phyloP scores from a whole-genome alignment of 2,888 invertebrate genomes.

The Drosophila greeni region DNA sequence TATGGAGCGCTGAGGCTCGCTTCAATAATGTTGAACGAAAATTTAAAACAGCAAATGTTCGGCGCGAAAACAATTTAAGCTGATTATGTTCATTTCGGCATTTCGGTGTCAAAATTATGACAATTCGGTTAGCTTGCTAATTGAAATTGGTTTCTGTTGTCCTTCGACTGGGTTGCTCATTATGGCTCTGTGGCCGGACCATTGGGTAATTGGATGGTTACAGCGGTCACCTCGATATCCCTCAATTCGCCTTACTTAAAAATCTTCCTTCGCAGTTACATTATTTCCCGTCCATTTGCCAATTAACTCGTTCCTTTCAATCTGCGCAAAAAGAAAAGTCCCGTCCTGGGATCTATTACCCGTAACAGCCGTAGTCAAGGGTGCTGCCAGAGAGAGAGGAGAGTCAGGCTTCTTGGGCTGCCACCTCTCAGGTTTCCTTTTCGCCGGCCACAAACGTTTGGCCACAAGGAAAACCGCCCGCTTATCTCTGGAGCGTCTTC shows the following conservation, averaged over 20 bases:
- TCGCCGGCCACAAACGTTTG: constrained; percentile 26
- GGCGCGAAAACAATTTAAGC: constrained; percentile 38
- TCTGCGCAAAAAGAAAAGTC: not conserved
- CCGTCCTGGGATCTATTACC: constrained; percentile 8
- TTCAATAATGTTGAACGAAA: constrained; percentile 2
- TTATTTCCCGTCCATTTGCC: constrained; percentile 27
- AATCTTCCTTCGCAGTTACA: not conserved
- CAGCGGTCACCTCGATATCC: not conserved
- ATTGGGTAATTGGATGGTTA: constrained; percentile 9
- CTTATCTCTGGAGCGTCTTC: constrained; percentile 40
- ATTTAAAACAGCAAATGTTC: constrained; percentile 14
- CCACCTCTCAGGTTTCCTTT: constrained; percentile 15
- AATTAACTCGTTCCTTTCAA: constrained; percentile 22
- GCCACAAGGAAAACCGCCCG: constrained; percentile 35
- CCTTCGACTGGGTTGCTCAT: not conserved
- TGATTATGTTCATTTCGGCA: constrained; percentile 22
- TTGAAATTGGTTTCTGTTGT: constrained; percentile 22
- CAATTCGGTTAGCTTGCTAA: constrained; percentile 25
- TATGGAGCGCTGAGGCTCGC: not conserved
- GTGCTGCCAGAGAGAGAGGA: not conserved
- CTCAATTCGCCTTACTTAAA: not conserved
- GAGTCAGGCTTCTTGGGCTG: not conserved
- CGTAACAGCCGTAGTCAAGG: constrained; percentile 5
- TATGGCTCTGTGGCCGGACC: constrained; percentile 3
- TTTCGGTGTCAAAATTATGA: constrained; percentile 28